A percentile compares a stretch with the other conserved stretches of the same genome.
phyloP scores from a whole-genome alignment of 2,797 vertebrate genomes.

The Sylvilagus floridanus region DNA sequence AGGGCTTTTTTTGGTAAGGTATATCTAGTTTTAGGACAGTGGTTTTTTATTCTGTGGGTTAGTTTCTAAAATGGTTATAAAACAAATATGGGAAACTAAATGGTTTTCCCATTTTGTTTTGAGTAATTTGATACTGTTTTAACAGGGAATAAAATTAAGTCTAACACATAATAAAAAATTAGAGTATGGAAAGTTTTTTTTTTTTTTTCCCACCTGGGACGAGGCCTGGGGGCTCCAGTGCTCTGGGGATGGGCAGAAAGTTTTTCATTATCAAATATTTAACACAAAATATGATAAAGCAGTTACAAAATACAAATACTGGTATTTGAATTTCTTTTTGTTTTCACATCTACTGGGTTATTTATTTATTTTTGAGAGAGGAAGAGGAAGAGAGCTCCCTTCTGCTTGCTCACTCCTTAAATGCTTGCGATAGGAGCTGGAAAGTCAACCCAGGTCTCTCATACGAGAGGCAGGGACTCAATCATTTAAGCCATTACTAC shows the following conservation, averaged over 20 bases:
- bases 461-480: no score
- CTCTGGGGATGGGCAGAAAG: not conserved
- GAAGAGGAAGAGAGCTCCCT: no score
- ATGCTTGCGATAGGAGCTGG: no score
- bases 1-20: slow-evolving; percentile 48
- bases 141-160: not conserved
- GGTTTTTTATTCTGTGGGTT: not conserved
- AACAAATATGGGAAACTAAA: slow-evolving; percentile 13
- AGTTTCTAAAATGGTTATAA: slow-evolving; percentile 51
- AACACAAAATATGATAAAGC: slow-evolving; percentile 5
- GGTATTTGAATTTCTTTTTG: not conserved
- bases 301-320: slow-evolving; percentile 13
- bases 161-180: not conserved
- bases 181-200: not conserved
- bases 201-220: no score
- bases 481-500: no score
- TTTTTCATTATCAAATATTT: slow-evolving; percentile 49
- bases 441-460: no score
- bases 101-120: not conserved
- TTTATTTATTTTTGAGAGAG: no score
- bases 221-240: no score
- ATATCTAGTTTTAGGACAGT: not conserved
- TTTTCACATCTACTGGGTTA: no score
- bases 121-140: not conserved
- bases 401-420: no score